A percentile compares a stretch with the other conserved stretches of the same genome.
Evolutionary conservation across 1,140 invertebrate genomes (phyloP).

Genomic region (Drosophila littoralis): DNA sequence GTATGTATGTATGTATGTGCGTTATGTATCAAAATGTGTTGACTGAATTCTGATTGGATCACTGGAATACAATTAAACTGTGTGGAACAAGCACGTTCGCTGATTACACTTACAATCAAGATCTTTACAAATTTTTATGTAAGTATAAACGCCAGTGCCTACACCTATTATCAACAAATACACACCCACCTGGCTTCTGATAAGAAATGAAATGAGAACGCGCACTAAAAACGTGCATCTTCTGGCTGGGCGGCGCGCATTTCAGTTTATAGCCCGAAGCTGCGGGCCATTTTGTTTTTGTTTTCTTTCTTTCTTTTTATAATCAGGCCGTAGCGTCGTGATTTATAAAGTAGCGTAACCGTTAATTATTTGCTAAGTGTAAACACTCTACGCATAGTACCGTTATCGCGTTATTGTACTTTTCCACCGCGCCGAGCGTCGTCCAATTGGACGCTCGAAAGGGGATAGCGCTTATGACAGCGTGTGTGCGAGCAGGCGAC

Average conservation of each 20-base stretch:
- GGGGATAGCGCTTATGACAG: not conserved
- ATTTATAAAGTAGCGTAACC: slow-evolving; percentile 38
- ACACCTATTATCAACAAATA: slow-evolving; percentile 34
- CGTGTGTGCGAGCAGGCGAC: not conserved
- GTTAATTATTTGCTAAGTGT: slow-evolving; percentile 28
- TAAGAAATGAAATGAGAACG: slow-evolving; percentile 31
- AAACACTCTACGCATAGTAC: slow-evolving; percentile 69
- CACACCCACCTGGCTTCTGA: slow-evolving; percentile 40
- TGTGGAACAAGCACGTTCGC: slow-evolving; percentile 9
- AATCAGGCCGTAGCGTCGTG: slow-evolving; percentile 40
- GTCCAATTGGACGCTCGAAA: slow-evolving; percentile 14
- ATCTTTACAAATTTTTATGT: slow-evolving; percentile 44
- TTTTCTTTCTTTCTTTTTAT: slow-evolving; percentile 13
- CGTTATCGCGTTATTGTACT: slow-evolving; percentile 65
- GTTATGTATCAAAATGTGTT: slow-evolving; percentile 59
- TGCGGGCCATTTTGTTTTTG: slow-evolving; percentile 33
- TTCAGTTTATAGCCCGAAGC: slow-evolving; percentile 7
- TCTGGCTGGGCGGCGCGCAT: slow-evolving; percentile 1
- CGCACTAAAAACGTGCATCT: slow-evolving; percentile 46
- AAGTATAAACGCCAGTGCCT: slow-evolving; percentile 20
- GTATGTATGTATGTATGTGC: slow-evolving; percentile 10
- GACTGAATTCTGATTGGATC: slow-evolving; percentile 48
- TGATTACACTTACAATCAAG: slow-evolving; percentile 33
- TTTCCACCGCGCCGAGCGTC: slow-evolving; percentile 52
- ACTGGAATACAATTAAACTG: slow-evolving; percentile 31